phyloP scores from a whole-genome alignment of 2,888 invertebrate genomes.

The Megaustenia siamemsis region DNA sequence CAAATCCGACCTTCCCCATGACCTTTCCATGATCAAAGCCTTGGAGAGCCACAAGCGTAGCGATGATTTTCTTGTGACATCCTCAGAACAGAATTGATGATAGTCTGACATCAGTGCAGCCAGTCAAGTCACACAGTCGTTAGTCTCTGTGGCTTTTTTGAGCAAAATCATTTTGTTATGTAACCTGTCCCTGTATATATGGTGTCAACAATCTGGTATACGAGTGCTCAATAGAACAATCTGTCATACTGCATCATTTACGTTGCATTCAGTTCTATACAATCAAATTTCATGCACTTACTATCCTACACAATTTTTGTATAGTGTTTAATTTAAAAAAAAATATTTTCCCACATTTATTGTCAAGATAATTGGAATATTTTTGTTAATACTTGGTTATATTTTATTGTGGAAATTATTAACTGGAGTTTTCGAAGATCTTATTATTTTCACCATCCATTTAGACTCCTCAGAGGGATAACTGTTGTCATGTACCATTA shows the following conservation, averaged over 20 bases:
- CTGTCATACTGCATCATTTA: neutral
- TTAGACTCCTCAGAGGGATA: neutral
- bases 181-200: neutral
- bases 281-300: neutral
- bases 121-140: neutral
- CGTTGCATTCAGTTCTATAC: neutral
- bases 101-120: neutral
- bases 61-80: constrained; percentile 89
- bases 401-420: neutral
- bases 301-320: neutral
- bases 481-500: neutral
- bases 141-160: neutral
- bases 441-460: neutral
- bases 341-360: neutral
- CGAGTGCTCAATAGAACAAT: neutral
- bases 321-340: neutral
- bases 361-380: neutral
- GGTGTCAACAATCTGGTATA: neutral
- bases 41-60: constrained; percentile 93
- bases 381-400: neutral
- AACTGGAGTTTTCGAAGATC: neutral
- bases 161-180: neutral
- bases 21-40: constrained; percentile 93
- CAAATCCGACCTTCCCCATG: constrained; percentile 97
- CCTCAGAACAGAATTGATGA: constrained; percentile 65